phyloP scores from a whole-genome alignment of 1,140 invertebrate species.

The Pseudomyrmex concolor region DNA sequence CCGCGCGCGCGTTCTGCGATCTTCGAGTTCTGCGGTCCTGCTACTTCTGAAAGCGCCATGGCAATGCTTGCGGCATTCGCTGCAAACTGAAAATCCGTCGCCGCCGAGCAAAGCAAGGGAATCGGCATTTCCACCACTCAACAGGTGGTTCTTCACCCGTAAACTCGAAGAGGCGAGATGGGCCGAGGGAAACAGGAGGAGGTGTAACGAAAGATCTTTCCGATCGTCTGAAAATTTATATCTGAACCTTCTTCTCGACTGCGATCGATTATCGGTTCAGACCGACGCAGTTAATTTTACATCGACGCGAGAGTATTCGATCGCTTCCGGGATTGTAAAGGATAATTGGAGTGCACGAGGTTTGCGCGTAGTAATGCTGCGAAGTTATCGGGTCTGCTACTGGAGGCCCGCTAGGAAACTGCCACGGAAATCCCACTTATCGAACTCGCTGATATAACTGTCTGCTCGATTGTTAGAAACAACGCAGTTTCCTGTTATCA shows the following conservation, averaged over 20 bases:
- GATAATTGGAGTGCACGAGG: conserved; percentile 24
- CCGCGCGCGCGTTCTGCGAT: conserved; percentile 2
- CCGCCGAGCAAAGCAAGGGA: neutral
- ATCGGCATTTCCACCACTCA: conserved; percentile 69
- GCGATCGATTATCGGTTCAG: conserved; percentile 18
- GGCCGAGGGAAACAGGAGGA: too few relatives aligned
- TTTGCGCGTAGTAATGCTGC: conserved; percentile 27
- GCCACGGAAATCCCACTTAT: conserved; percentile 1
- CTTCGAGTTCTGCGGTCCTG: conserved; percentile 48
- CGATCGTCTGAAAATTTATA: conserved; percentile 32
- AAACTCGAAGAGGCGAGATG: neutral
- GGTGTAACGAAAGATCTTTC: conserved; percentile 44
- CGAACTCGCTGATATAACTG: conserved; percentile 16
- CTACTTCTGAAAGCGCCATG: conserved; percentile 45
- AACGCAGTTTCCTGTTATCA: neutral
- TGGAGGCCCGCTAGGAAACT: neutral
- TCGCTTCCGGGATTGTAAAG: neutral
- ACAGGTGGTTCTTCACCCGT: conserved; percentile 67
- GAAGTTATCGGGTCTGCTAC: conserved; percentile 6
- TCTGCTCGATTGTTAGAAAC: neutral
- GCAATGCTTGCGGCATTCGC: conserved; percentile 10
- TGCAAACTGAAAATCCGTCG: conserved; percentile 33
- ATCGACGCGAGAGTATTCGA: conserved; percentile 14
- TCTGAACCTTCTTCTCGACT: neutral
- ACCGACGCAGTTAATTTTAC: conserved; percentile 37